Evolutionary conservation across 2,797 vertebrate species (phyloP).

Genomic region (Pachyuromys duprasi): DNA sequence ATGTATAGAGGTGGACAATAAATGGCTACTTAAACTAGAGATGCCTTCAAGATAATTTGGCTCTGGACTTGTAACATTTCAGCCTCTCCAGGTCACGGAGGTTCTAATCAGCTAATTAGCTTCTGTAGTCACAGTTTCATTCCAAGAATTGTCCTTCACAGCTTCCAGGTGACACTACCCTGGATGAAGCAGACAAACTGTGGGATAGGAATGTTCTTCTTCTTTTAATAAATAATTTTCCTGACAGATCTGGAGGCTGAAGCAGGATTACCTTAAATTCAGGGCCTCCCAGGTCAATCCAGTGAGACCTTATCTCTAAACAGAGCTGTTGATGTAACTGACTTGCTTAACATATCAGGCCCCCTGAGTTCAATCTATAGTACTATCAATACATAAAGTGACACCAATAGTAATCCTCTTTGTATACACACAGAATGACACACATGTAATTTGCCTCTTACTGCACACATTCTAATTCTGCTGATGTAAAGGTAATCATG

Average conservation of each 20-base stretch:
- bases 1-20: background rate
- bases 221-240: background rate
- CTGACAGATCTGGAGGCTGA: background rate
- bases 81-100: background rate
- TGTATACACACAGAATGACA: background rate
- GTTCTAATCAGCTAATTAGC: background rate
- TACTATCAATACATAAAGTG: background rate
- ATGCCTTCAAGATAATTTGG: background rate
- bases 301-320: background rate
- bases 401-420: background rate
- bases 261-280: background rate
- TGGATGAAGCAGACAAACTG: background rate
- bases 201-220: background rate
- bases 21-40: background rate
- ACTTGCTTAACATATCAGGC: background rate
- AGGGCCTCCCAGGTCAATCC: background rate
- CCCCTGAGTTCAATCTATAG: background rate
- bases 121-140: background rate
- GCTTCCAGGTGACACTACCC: background rate
- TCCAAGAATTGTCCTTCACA: background rate
- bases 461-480: background rate
- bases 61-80: background rate
- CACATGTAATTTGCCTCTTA: constrained; percentile 8
- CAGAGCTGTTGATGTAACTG: background rate
- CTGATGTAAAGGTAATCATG: background rate